Base-by-base conservation (phyloP, 2,888 invertebrate genomes). In the Spodoptera littoralis region DNA sequence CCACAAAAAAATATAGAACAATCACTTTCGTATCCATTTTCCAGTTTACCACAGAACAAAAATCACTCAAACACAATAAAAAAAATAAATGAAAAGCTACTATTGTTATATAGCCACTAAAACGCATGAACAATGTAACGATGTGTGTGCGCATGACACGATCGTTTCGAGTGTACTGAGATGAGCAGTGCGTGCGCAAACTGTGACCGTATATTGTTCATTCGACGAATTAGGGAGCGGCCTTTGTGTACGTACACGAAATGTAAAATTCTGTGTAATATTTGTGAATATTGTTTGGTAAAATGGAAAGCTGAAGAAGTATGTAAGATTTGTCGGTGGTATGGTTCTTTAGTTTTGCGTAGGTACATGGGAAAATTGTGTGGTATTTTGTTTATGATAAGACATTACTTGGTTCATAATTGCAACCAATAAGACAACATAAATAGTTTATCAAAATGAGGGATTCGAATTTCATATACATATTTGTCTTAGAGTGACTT, bases 91-190 rank as follows among this genome's bases (percentile, higher is more conserved):
- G 57, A 63, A 69, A 62, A 52, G 36, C 54, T 41, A 57, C 46
- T 71, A 65, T 74, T 71, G 67, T 68, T 60, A 65, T 58, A 69
- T 58, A 60, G 42, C 51, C 50, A 71, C 54, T 73, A n/a, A n/a
- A n/a, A 65, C 11, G 62, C 63, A 69, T 58, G 53, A 55, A 58
- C 70, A 36, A 36, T 6, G 36, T 36, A 36, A 73, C 54, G 51
- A 63, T 73, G 62, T 65, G 73, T 58, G 75, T 73, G 81, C 82
- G 80, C 81, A 56, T 76, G 76, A 71, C 70, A 68, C 70, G 56
- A 58, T 63, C 71, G 77, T 73, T 76, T 71, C 56, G 57, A 56
- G 53, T 65, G 69, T 62, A 79, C 82, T 81, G 77, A 59, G 57
- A 36, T 36, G 56, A 59, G 60, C 71, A 72, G 82, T 78, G 77